A percentile compares a stretch with the other conserved stretches of the same genome.
These are phyloP conservation scores for Rhagologus leucostigma DNA, from an alignment of 2,113 vertebrate genomes.

Conservation along the genomic window DNA sequence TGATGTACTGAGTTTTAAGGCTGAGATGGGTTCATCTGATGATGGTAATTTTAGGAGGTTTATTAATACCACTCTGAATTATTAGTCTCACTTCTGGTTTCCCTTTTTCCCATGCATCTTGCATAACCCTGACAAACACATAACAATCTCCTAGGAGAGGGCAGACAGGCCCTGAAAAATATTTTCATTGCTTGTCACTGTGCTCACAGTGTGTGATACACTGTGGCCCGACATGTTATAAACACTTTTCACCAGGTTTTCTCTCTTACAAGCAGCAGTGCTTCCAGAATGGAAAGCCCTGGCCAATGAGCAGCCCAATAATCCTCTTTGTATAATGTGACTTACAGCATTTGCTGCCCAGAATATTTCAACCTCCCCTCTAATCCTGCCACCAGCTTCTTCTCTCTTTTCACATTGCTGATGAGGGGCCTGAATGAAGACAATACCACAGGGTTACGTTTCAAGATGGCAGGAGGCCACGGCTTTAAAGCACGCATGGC, in stretches of 20 bases:
- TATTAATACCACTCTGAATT: not conserved
- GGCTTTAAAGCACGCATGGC: slow-evolving; percentile 5
- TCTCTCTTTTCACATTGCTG: slow-evolving; percentile 55
- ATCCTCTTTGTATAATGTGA: slow-evolving; percentile 33
- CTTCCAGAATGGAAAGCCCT: slow-evolving; percentile 11
- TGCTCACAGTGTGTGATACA: not conserved
- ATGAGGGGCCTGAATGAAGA: slow-evolving; percentile 44
- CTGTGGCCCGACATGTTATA: not conserved
- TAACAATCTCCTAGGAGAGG: not conserved
- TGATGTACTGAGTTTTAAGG: not conserved
- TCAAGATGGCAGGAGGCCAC: slow-evolving; percentile 62
- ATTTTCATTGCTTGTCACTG: slow-evolving; percentile 20
- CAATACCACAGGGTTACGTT: slow-evolving; percentile 40
- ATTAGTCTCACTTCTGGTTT: not conserved
- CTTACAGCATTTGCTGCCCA: slow-evolving; percentile 49
- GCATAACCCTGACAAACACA: not conserved
- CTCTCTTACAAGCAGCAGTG: not conserved
- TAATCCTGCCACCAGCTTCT: slow-evolving; percentile 60
- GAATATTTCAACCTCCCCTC: slow-evolving; percentile 56
- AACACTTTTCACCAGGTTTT: slow-evolving; percentile 36
- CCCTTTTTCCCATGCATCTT: not conserved
- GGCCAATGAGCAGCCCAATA: not conserved
- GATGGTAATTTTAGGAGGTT: not conserved
- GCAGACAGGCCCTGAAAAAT: not conserved
- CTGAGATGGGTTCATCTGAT: not conserved